A percentile compares a stretch with the other conserved stretches of the same genome.
Evolutionary conservation across 2,113 vertebrate species (phyloP).

Genomic region (Mungos mungo): DNA sequence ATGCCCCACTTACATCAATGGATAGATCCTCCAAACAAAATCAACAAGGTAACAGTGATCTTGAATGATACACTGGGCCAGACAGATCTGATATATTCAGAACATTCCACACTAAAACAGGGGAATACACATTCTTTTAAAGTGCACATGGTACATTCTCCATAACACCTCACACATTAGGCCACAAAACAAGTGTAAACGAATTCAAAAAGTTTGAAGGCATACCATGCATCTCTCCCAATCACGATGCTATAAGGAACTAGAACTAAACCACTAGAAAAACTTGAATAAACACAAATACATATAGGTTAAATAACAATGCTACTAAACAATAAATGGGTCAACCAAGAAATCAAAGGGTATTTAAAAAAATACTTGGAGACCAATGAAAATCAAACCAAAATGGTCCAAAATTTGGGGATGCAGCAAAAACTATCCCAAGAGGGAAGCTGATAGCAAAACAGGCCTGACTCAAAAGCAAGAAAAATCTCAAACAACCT

Average conservation of each 20-base stretch:
- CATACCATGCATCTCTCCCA: not conserved
- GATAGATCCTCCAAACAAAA: not conserved
- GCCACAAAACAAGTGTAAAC: not conserved
- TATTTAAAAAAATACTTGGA: not conserved
- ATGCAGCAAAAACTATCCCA: not conserved
- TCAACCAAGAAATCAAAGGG: not conserved
- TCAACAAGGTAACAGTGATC: not conserved
- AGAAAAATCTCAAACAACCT: not conserved
- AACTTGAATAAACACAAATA: not conserved
- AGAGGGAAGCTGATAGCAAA: not conserved
- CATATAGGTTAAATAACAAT: not conserved
- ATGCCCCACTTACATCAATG: not conserved
- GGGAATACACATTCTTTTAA: not conserved
- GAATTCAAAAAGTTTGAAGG: not conserved
- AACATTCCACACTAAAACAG: not conserved
- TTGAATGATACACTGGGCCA: not conserved
- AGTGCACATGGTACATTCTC: not conserved
- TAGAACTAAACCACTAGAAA: not conserved
- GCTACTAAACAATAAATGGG: not conserved
- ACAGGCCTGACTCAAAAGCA: not conserved
- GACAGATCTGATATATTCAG: not conserved
- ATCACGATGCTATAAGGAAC: not conserved
- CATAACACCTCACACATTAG: not conserved
- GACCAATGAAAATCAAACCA: not conserved
- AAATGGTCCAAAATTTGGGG: not conserved